Percentiles rank a stretch among this genome's conserved stretches.
Evolutionary conservation across 2,888 invertebrate genomes (phyloP).

Genomic region (Agrochola macilenta): DNA sequence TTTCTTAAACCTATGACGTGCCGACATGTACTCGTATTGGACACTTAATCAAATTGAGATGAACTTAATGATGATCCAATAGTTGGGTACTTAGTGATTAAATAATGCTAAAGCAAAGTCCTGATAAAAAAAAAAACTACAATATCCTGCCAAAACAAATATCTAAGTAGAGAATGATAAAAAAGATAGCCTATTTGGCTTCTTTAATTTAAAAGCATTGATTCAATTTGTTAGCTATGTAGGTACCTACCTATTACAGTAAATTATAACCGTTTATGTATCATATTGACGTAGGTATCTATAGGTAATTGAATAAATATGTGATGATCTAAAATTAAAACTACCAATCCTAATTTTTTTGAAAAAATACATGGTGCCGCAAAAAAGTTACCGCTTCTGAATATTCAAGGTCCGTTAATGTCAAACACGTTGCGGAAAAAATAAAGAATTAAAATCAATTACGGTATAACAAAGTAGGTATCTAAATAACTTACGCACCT

Average conservation of each 20-base stretch:
- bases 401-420: slow-evolving; percentile 12
- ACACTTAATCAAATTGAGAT: neutral
- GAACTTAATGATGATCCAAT: neutral
- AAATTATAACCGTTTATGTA: neutral
- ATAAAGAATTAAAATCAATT: neutral
- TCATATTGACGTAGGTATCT: neutral
- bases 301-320: neutral
- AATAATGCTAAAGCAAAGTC: neutral
- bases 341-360: neutral
- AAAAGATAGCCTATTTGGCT: neutral
- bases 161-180: neutral
- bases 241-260: neutral
- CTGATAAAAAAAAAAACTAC: neutral
- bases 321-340: neutral
- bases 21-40: neutral
- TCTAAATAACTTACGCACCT: neutral
- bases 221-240: neutral
- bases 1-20: slow-evolving; percentile 2
- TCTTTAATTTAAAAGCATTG: neutral
- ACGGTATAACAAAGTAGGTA: neutral
- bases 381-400: neutral
- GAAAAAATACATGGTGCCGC: neutral
- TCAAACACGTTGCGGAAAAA: neutral
- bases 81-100: neutral
- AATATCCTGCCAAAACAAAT: neutral